Conservation (phyloP, 1,140 invertebrate species). For the Apolygus lucorum region DNA sequence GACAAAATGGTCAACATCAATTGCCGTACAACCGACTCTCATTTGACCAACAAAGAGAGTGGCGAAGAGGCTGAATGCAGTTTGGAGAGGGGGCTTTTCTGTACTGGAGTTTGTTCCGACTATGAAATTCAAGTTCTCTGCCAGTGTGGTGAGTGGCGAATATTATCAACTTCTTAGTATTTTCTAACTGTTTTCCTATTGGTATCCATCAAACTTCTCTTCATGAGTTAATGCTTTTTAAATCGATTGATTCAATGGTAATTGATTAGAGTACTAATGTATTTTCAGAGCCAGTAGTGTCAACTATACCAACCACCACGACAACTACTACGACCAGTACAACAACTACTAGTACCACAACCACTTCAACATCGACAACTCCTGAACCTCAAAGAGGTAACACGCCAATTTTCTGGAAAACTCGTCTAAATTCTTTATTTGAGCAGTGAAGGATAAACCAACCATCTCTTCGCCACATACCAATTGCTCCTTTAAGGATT, state of each 20-base stretch:
- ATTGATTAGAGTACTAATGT: too few relatives aligned
- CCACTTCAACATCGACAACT: not conserved
- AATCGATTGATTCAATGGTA: too few relatives aligned
- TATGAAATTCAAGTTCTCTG: slow-evolving; percentile 66
- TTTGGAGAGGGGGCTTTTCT: slow-evolving; percentile 59
- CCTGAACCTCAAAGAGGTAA: too few relatives aligned
- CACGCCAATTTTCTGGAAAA: too few relatives aligned
- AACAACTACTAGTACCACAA: not conserved
- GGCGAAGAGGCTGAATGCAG: slow-evolving; percentile 65
- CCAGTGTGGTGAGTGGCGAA: slow-evolving; percentile 45
- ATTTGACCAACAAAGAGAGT: slow-evolving; percentile 53
- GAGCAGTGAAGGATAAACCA: too few relatives aligned
- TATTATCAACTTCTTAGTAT: too few relatives aligned
- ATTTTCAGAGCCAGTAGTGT: not conserved
- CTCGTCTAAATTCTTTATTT: too few relatives aligned
- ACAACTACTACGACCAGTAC: not conserved
- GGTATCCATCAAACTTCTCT: too few relatives aligned
- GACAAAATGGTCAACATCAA: slow-evolving; percentile 58
- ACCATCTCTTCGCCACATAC: too few relatives aligned
- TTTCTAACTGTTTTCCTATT: too few relatives aligned
- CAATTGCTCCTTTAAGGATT: too few relatives aligned
- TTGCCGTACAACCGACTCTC: slow-evolving; percentile 56
- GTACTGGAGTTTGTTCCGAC: slow-evolving; percentile 51
- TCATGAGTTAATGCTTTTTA: too few relatives aligned
- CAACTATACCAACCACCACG: not conserved